Evolutionary conservation across 2,113 vertebrate genomes (phyloP).

Genomic region (Irena cyanogastra): DNA sequence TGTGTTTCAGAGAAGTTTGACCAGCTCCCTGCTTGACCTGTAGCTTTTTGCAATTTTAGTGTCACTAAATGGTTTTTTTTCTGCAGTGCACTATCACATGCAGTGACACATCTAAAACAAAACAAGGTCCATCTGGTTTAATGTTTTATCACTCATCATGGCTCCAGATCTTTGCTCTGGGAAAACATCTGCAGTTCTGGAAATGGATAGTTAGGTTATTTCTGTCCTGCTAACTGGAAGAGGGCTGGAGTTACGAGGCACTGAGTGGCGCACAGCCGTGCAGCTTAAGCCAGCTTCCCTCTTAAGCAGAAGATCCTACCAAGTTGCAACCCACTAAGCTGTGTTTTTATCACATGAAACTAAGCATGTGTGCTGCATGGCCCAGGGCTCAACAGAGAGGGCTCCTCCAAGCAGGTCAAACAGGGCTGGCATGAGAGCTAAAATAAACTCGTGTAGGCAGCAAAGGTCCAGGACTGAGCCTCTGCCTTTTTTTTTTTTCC

Average conservation of each 20-base stretch:
- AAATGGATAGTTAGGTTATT: conserved; percentile 37
- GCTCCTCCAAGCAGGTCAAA: not conserved
- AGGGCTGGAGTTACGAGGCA: conserved; percentile 24
- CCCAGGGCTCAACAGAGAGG: not conserved
- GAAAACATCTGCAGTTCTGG: conserved; percentile 41
- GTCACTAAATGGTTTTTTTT: not conserved
- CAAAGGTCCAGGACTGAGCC: not conserved
- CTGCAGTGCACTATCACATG: not conserved
- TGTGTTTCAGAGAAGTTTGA: not conserved
- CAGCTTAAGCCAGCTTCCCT: not conserved
- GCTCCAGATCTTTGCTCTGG: conserved; percentile 5
- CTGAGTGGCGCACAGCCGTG: not conserved
- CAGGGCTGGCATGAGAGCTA: not conserved
- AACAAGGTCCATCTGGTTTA: not conserved
- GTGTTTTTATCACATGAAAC: not conserved
- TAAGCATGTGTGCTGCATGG: not conserved
- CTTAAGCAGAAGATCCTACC: not conserved
- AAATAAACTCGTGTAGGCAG: not conserved
- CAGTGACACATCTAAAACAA: not conserved
- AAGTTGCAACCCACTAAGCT: not conserved
- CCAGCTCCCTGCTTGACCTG: not conserved
- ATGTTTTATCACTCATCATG: not conserved
- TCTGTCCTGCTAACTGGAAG: conserved; percentile 57
- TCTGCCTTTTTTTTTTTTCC: not conserved
- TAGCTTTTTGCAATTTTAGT: not conserved